phyloP scores from a whole-genome alignment of 2,113 vertebrate genomes.

The Oxyura jamaicensis region DNA sequence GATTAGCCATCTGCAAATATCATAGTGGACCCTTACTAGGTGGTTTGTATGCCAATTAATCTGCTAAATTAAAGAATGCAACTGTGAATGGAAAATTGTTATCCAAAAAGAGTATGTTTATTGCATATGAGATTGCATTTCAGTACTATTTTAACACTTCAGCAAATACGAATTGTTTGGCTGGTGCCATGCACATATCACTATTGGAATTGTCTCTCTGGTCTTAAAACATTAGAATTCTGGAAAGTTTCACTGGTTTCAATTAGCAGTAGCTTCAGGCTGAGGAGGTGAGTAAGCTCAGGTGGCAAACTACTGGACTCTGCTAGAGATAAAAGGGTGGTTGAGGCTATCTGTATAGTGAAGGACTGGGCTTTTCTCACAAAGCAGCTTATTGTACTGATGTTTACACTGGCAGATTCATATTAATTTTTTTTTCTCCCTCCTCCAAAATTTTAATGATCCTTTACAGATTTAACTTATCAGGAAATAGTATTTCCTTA shows the following conservation, averaged over 20 bases:
- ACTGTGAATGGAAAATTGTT: background rate
- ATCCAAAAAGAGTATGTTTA: background rate
- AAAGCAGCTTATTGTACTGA: background rate
- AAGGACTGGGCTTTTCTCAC: background rate
- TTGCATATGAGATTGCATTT: background rate
- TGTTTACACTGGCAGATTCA: background rate
- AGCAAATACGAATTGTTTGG: background rate
- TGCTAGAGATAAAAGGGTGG: background rate
- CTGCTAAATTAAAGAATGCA: background rate
- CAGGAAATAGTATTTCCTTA: background rate
- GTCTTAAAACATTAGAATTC: background rate
- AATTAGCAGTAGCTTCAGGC: background rate
- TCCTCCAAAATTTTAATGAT: background rate
- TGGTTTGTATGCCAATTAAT: background rate
- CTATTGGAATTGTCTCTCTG: background rate
- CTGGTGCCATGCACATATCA: background rate
- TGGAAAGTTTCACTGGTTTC: background rate
- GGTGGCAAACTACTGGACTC: background rate
- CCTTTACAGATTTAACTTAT: background rate
- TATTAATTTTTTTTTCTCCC: background rate
- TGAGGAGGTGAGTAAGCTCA: background rate
- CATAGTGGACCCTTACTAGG: fast-evolving
- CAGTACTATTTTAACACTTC: background rate
- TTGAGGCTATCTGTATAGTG: background rate
- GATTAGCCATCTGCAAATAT: background rate